These are phyloP conservation scores for Metallyticus violacea DNA, from an alignment of 2,888 invertebrate species.

Conservation along the genomic window DNA sequence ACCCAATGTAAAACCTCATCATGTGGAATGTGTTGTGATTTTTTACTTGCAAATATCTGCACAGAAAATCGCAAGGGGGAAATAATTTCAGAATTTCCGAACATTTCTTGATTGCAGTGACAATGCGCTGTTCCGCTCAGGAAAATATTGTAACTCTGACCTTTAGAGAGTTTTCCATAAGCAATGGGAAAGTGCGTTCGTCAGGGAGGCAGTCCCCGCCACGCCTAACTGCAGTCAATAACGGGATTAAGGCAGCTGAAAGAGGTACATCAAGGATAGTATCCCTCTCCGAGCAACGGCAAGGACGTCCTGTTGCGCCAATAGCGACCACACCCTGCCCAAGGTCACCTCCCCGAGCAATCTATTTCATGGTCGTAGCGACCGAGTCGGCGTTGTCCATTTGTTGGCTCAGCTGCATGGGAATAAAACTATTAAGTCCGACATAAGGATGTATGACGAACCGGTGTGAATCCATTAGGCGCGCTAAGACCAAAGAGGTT, in stretches of 20 bases:
- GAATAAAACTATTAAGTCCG: neutral
- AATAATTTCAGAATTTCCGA: too few relatives aligned
- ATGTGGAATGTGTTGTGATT: too few relatives aligned
- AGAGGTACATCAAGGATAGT: neutral
- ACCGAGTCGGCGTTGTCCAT: neutral
- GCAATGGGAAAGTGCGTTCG: neutral
- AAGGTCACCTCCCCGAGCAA: conserved; percentile 11
- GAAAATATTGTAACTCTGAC: neutral
- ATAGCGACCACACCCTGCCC: conserved; percentile 24
- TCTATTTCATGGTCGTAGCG: neutral
- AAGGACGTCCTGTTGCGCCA: neutral
- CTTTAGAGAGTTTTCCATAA: neutral
- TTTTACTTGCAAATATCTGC: too few relatives aligned
- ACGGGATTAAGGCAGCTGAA: neutral
- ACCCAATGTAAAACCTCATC: too few relatives aligned
- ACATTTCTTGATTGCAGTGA: too few relatives aligned
- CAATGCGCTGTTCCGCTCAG: too few relatives aligned
- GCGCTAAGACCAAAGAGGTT: neutral
- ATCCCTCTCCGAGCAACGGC: neutral
- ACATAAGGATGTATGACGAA: neutral
- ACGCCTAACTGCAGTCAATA: neutral
- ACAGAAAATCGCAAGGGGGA: too few relatives aligned
- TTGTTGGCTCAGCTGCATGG: neutral
- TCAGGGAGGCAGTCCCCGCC: neutral
- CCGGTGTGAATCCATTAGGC: too few relatives aligned